These are phyloP conservation scores for Buceros bicornis DNA, from an alignment of 2,797 vertebrate genomes.

Conservation along the genomic window DNA sequence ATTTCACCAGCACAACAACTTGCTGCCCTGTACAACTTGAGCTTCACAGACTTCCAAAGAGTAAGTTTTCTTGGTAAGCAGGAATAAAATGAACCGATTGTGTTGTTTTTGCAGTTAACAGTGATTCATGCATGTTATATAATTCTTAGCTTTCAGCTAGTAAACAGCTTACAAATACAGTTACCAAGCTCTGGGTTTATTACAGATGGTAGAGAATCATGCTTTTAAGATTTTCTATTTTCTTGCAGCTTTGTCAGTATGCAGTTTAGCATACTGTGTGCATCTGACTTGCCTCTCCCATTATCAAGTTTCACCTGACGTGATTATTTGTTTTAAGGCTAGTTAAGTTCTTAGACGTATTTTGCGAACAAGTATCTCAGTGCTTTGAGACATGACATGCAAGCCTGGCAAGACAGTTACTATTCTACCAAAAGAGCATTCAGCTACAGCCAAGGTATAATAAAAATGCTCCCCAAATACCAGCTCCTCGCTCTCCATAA, in stretches of 20 bases:
- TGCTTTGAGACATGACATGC: neutral
- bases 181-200: neutral
- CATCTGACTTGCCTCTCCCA: neutral
- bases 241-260: neutral
- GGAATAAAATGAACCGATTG: neutral
- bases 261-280: neutral
- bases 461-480: neutral
- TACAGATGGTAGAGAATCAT: neutral
- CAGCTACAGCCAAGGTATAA: neutral
- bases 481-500: neutral
- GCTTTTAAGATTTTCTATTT: neutral
- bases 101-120: conserved; percentile 4
- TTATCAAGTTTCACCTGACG: neutral
- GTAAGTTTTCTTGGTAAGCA: conserved; percentile 29
- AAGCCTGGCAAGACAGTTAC: neutral
- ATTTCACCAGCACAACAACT: conserved; percentile 46
- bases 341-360: neutral
- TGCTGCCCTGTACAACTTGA: conserved; percentile 10
- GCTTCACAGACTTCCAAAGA: conserved; percentile 28
- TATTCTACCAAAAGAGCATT: neutral
- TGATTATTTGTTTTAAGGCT: neutral
- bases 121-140: neutral
- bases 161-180: neutral
- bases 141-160: neutral
- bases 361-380: neutral